Evolutionary conservation across 2,797 vertebrate species (phyloP).

Genomic region (Microctenopoma steveboyesi): DNA sequence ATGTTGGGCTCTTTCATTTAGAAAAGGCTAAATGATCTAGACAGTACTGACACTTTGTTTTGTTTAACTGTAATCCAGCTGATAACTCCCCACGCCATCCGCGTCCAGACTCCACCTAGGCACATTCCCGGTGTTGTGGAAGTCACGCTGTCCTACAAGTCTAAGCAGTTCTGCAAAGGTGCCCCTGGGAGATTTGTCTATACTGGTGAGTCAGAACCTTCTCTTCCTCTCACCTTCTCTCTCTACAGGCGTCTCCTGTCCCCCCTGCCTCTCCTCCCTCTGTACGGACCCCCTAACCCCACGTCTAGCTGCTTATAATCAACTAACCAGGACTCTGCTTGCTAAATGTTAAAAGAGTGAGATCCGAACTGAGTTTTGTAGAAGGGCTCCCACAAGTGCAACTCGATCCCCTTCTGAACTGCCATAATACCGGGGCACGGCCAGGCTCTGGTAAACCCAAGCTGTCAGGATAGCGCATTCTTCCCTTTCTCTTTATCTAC

Average conservation of each 20-base stretch:
- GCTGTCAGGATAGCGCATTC: slow-evolving; percentile 79
- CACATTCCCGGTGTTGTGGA: slow-evolving; percentile 99
- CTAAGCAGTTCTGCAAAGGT: slow-evolving; percentile 99
- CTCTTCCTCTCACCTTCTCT: slow-evolving; percentile 22
- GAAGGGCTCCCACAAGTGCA: slow-evolving; percentile 75
- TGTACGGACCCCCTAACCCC: slow-evolving; percentile 60
- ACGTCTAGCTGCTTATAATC: slow-evolving; percentile 64
- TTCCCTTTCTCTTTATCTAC: slow-evolving; percentile 68
- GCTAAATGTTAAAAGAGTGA: slow-evolving; percentile 76
- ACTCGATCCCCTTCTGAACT: slow-evolving; percentile 78
- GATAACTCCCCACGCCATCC: slow-evolving; percentile 99
- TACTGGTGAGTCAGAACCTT: slow-evolving; percentile 88
- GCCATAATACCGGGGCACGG: slow-evolving; percentile 77
- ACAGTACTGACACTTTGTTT: slow-evolving; percentile 30
- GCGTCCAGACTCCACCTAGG: slow-evolving; percentile 97
- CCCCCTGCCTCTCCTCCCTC: slow-evolving; percentile 27
- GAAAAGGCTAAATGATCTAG: slow-evolving; percentile 5
- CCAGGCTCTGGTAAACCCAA: slow-evolving; percentile 84
- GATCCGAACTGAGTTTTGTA: slow-evolving; percentile 66
- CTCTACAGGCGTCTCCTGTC: slow-evolving; percentile 37
- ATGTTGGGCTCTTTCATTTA: not conserved
- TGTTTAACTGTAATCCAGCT: slow-evolving; percentile 82
- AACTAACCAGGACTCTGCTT: slow-evolving; percentile 65
- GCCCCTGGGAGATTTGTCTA: slow-evolving; percentile 98
- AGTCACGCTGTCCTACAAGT: slow-evolving; percentile 99